Evolutionary conservation across 2,797 vertebrate species (phyloP), one percentile per base, ranked within the genome.

Genomic region (Sciurus vulgaris): DNA sequence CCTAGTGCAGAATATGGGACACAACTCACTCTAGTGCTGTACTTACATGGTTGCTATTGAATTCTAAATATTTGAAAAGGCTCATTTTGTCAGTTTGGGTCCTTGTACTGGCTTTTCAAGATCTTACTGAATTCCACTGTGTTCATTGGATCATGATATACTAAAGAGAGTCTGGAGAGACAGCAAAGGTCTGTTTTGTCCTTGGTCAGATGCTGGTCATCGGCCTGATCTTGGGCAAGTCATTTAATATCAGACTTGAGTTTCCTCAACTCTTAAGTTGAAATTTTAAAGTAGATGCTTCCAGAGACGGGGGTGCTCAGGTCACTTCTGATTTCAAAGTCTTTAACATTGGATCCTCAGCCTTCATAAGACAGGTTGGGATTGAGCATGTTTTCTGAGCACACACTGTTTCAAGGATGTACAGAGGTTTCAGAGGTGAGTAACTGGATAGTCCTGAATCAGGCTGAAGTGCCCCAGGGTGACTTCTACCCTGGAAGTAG

Each of bases 311-410:
- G 56, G 11, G 56, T 65, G 38, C 56, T 63, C 7, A 83, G 18
- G 20, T 86, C 24, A 81, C 33, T 69, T 73, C 74, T 89, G 26
- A 18, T 95, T 96, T 82, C 89, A 91, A 91, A 91, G 33, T 89
- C 2, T 59, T 15, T 87, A 69, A 89, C 56, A 24, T 47, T 59
- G 82, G 10, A 24, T 77, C 51, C 26, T 8, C 10, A 59, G 11
- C 70, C 44, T 82, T 95, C 51, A 35, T 38, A n/a, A 77, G 49
- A 61, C 15, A 59, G 11, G 5, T 61, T 70, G 78, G 20, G 54
- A 86, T 49, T 54, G 30, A 83, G 81, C 12, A 73, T 89, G 18
- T 63, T 93, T 87, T 74, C 56, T 87, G 49, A 83, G 65, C 65
- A 70, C 47, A 73, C 30, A 26, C n/a, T 22, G 6, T 72, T 86